These are phyloP conservation scores for Gastrophryne carolinensis DNA, from an alignment of 2,797 vertebrate genomes.

Conservation along the genomic window DNA sequence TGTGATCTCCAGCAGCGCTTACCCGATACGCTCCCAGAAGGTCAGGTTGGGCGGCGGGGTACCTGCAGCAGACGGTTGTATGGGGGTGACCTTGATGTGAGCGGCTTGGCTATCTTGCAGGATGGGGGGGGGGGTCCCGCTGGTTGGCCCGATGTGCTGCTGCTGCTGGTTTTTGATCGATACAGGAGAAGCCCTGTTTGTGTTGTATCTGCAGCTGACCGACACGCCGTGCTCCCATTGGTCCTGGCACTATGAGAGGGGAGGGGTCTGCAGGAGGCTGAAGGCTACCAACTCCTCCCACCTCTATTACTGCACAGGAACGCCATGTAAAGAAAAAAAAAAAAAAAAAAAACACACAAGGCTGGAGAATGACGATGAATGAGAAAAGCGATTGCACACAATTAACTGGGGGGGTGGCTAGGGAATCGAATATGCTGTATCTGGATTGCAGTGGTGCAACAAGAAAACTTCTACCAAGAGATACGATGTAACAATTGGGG, in stretches of 20 bases:
- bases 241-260: neutral
- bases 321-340: constrained; percentile 12
- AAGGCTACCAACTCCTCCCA: neutral
- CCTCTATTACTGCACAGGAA: constrained; percentile 13
- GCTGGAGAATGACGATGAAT: neutral
- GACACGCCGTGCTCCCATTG: neutral
- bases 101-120: neutral
- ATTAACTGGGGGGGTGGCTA: constrained; percentile 4
- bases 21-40: neutral
- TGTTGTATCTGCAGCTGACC: constrained; percentile 4
- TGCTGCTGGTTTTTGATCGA: neutral
- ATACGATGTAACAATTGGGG: neutral
- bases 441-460: neutral
- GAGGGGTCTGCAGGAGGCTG: neutral
- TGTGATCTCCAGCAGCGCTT: neutral
- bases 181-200: neutral
- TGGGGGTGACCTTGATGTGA: neutral
- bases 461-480: neutral
- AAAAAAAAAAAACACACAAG: constrained; percentile 18
- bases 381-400: constrained; percentile 1
- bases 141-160: neutral
- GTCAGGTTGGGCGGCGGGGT: neutral
- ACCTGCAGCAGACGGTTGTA: neutral
- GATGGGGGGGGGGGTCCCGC: neutral
- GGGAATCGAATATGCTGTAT: neutral